Conservation (phyloP, 2,888 invertebrate genomes). For the Acutogordius australiensis region DNA sequence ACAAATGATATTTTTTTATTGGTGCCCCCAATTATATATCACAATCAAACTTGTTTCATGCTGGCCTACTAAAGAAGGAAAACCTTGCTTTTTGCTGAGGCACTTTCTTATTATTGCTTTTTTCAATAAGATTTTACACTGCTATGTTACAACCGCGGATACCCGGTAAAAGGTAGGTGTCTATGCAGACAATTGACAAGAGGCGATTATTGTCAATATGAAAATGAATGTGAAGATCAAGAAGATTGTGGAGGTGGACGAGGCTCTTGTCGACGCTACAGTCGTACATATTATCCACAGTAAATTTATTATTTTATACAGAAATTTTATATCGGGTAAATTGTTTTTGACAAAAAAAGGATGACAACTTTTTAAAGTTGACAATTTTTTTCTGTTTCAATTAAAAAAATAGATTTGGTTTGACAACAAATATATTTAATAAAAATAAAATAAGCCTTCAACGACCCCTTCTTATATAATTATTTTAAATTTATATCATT, state of each 20-base stretch:
- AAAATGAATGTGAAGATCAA: slow-evolving; percentile 9
- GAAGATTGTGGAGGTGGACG: slow-evolving; percentile 10
- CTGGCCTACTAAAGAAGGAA: too few relatives aligned
- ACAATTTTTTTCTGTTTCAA: too few relatives aligned
- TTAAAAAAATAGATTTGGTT: too few relatives aligned
- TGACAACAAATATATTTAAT: too few relatives aligned
- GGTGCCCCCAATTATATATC: too few relatives aligned
- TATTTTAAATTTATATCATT: background rate
- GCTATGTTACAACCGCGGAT: slow-evolving; percentile 8
- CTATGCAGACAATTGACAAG: background rate
- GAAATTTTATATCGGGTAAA: background rate
- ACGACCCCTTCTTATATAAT: background rate
- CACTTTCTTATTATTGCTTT: too few relatives aligned
- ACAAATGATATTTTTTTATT: too few relatives aligned
- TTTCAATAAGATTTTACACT: slow-evolving; percentile 6
- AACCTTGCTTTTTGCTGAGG: too few relatives aligned
- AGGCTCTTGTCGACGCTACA: background rate
- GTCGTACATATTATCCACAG: slow-evolving; percentile 10
- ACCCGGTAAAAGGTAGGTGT: background rate
- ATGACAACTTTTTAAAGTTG: too few relatives aligned
- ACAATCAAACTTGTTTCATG: too few relatives aligned
- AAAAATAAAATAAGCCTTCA: too few relatives aligned
- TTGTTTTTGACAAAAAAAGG: too few relatives aligned
- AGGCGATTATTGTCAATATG: slow-evolving; percentile 8
- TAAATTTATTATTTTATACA: background rate